Evolutionary conservation across 2,113 vertebrate species (phyloP).

Genomic region (Microtus montanus): DNA sequence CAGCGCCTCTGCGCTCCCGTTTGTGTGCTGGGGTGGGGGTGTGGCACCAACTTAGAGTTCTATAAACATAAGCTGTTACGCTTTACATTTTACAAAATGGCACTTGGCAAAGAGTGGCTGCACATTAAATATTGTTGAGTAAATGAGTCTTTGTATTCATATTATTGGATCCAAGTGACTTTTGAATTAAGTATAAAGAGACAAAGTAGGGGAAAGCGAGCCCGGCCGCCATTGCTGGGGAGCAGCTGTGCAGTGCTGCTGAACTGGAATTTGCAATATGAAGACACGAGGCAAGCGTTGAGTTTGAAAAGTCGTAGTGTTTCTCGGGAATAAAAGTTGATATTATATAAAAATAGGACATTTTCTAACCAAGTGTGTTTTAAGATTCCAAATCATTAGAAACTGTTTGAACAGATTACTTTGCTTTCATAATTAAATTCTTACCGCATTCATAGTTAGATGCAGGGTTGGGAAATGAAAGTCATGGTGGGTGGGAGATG

Average conservation of each 20-base stretch:
- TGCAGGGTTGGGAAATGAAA: background rate
- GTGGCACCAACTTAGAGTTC: background rate
- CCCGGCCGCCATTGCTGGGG: background rate
- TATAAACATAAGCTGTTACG: background rate
- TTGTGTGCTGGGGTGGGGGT: background rate
- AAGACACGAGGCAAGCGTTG: background rate
- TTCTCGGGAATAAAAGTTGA: conserved; percentile 1
- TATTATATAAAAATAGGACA: background rate
- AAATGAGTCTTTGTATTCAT: background rate
- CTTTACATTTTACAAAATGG: background rate
- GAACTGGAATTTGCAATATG: background rate
- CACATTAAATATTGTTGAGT: background rate
- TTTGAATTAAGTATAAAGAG: conserved; percentile 7
- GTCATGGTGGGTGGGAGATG: background rate
- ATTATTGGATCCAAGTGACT: background rate
- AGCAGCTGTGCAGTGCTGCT: background rate
- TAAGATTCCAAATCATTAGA: background rate
- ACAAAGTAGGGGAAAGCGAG: background rate
- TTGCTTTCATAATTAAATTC: background rate
- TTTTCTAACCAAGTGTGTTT: background rate
- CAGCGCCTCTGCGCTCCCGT: background rate
- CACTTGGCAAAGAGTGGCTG: background rate
- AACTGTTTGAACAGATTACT: background rate
- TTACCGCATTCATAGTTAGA: background rate
- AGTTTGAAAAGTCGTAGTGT: background rate